Evolutionary conservation across 2,797 vertebrate species (phyloP).

Genomic region (Sternotherus odoratus): DNA sequence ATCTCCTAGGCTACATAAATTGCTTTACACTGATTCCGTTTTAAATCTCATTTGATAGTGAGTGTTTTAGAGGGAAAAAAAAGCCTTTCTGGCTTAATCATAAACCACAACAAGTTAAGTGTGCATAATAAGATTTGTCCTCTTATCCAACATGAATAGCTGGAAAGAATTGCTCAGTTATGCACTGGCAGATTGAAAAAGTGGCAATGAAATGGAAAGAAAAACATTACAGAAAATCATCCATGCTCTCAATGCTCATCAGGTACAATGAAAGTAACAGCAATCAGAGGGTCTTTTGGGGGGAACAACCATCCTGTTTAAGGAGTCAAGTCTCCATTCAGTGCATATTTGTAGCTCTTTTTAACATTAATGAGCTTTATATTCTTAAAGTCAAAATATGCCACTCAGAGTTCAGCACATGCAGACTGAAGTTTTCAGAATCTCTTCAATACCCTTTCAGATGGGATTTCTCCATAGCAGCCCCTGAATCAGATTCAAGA

Average conservation of each 20-base stretch:
- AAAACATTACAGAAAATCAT: background rate
- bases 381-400: background rate
- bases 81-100: conserved; percentile 43
- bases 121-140: conserved; percentile 61
- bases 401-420: accelerated
- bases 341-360: accelerated
- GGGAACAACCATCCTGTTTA: background rate
- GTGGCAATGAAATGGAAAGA: background rate
- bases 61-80: conserved; percentile 8
- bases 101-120: conserved; percentile 42
- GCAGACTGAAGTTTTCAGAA: background rate
- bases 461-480: background rate
- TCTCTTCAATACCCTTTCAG: background rate
- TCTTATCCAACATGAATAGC: conserved; percentile 42
- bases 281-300: background rate
- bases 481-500: background rate
- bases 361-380: background rate
- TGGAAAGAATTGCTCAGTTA: conserved; percentile 65
- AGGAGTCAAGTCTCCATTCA: background rate
- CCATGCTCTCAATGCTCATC: background rate
- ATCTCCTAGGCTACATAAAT: conserved; percentile 23
- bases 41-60: conserved; percentile 37
- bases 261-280: background rate
- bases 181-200: background rate
- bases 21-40: conserved; percentile 50